These are phyloP conservation scores for Heterotilapia buettikoferi DNA, from an alignment of 2,113 vertebrate genomes.

Conservation along the genomic window DNA sequence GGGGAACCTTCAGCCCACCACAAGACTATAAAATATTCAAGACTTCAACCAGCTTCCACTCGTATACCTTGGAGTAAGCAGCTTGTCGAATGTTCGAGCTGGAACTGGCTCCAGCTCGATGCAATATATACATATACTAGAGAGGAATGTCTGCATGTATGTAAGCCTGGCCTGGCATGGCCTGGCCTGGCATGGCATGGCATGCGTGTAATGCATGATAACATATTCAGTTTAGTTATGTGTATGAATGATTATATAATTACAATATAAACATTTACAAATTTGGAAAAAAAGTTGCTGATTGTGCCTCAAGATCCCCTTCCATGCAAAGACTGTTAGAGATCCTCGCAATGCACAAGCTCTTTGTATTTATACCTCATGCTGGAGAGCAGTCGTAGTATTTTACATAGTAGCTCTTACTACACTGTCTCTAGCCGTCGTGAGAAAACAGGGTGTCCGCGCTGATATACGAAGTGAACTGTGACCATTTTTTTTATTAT, in stretches of 20 bases:
- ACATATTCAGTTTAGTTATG: constrained; percentile 58
- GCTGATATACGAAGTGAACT: constrained; percentile 29
- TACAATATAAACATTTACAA: constrained; percentile 77
- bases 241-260: constrained; percentile 69
- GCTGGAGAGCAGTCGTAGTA: constrained; percentile 13
- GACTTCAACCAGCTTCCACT: not conserved
- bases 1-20: not conserved
- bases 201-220: constrained; percentile 71
- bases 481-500: constrained; percentile 39
- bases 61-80: not conserved
- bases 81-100: not conserved
- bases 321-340: constrained; percentile 66
- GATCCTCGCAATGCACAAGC: constrained; percentile 42
- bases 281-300: constrained; percentile 49
- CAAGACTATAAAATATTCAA: not conserved
- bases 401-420: not conserved
- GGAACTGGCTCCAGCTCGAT: not conserved
- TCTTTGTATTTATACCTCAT: constrained; percentile 12
- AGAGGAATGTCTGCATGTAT: constrained; percentile 44
- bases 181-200: constrained; percentile 38
- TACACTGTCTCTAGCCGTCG: constrained; percentile 11
- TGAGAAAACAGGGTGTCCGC: constrained; percentile 43
- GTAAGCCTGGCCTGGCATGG: constrained; percentile 43
- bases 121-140: constrained; percentile 58
- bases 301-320: constrained; percentile 62